Evolutionary conservation across 2,797 vertebrate species (phyloP), one percentile per base, ranked within the genome.

Genomic region (Phrynocephalus forsythii): DNA sequence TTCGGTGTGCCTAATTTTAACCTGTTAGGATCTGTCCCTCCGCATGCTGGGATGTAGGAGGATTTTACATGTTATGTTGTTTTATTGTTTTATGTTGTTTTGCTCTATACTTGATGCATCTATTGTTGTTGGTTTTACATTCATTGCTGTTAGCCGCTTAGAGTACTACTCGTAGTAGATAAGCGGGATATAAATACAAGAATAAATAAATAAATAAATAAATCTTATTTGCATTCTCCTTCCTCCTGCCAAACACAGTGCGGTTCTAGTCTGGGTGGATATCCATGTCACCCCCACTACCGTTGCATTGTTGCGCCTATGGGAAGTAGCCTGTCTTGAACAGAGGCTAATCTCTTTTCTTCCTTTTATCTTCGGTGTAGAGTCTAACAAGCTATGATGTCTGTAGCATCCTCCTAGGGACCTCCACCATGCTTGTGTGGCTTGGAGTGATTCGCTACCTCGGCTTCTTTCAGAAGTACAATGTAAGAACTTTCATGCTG

Each of bases 341-440:
- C 30, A 80, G 16, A 28, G 30, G 33, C 50, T 60, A n/a, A 81
- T 28, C 22, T 6, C 13, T 15, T 79, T 20, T 26, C 76, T 22
- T n/a, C 0, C 78, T 63, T 68, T 48, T 69, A 56, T 84, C 33
- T 79, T 11, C 60, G 30, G n/a, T 30, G 80, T 87, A 99, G 99
- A 97, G 97, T 83, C 95, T 99, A 76, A 97, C 97, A 6, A 99
- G 97, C 95, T 99, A 99, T 0, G 98, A 99, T 9, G 92, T 99
- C 86, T 99, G 99, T 94, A 99, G 98, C 95, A 99, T 99, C 92
- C 97, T 99, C 33, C 96, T 99, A 0, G 98, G 98, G 83, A 98
- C 96, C 0, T 98, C 98, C 48, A 99, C 98, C 86, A 97, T 99
- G 98, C 97, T 99, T 0, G 98, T 98, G 80, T 99, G 99, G 98